Base-by-base conservation (phyloP, 2,888 invertebrate genomes). In the Gasteruption jaculator region DNA sequence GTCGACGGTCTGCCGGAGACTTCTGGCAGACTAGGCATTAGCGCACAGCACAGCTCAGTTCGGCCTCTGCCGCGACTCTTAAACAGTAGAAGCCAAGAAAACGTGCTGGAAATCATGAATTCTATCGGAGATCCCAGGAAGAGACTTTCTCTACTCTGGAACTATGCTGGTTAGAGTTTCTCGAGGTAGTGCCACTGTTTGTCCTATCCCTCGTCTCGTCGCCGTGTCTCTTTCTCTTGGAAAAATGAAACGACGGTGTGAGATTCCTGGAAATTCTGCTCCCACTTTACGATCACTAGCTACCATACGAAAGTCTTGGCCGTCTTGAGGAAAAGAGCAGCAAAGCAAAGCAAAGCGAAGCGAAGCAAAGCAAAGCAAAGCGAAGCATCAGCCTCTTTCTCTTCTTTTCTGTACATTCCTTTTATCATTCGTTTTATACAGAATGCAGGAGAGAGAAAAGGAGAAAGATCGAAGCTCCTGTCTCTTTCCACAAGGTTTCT, bases 101-200 rank as follows among this genome's bases (percentile, higher is more conserved):
- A 16, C 7, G 24, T 27, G 26, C 25, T 16, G 18, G n/a, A 25
- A 19, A 7, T 20, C 11, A 35, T 41, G 46, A 47, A 52, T 50
- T 45, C 34, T 40, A 43, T 33, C 30, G 36, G 34, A n/a, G 19
- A 45, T 54, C 51, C 48, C 39, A 43, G 41, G 53, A 56, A 53
- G 45, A 43, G 38, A 56, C 54, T 54, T 54, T 56, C 54, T 53
- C 54, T 50, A n/a, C n/a, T n/a, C n/a, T n/a, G n/a, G n/a, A n/a
- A n/a, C n/a, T n/a, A n/a, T n/a, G n/a, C n/a, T n/a, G n/a, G n/a
- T n/a, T n/a, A n/a, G n/a, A n/a, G n/a, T n/a, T n/a, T n/a, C n/a
- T n/a, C n/a, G n/a, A n/a, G n/a, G n/a, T n/a, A n/a, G n/a, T n/a
- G n/a, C n/a, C n/a, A n/a, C n/a, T n/a, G n/a, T n/a, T n/a, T n/a